phyloP scores from a whole-genome alignment of 2,797 vertebrate genomes.

The Leucoraja ocellata region DNA sequence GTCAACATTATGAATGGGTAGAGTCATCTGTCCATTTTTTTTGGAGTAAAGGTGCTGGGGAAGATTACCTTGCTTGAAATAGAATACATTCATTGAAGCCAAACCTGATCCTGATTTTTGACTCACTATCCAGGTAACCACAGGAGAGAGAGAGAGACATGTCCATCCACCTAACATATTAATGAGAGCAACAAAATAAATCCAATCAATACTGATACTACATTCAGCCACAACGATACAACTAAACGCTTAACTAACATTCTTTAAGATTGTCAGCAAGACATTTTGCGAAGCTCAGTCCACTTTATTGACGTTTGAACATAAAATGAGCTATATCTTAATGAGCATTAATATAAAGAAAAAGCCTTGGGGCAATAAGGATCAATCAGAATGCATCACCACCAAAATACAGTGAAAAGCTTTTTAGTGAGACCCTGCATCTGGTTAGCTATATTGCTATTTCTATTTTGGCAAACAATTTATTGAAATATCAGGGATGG shows the following conservation, averaged over 20 bases:
- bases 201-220: neutral
- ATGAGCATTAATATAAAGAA: neutral
- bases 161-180: neutral
- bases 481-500: neutral
- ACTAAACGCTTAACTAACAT: neutral
- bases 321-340: neutral
- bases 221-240: neutral
- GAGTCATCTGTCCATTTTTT: neutral
- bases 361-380: neutral
- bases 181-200: neutral
- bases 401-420: neutral
- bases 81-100: neutral
- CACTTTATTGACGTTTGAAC: neutral
- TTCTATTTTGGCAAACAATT: conserved; percentile 7
- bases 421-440: neutral
- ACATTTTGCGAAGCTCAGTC: neutral
- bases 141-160: neutral
- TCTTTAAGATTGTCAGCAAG: neutral
- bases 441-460: neutral
- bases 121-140: neutral
- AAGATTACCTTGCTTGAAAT: neutral
- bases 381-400: neutral
- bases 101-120: neutral
- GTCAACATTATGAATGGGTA: neutral
- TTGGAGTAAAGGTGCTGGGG: neutral